These are phyloP conservation scores for Motacilla tschutschensis DNA, from an alignment of 2,113 vertebrate species.

Conservation along the genomic window DNA sequence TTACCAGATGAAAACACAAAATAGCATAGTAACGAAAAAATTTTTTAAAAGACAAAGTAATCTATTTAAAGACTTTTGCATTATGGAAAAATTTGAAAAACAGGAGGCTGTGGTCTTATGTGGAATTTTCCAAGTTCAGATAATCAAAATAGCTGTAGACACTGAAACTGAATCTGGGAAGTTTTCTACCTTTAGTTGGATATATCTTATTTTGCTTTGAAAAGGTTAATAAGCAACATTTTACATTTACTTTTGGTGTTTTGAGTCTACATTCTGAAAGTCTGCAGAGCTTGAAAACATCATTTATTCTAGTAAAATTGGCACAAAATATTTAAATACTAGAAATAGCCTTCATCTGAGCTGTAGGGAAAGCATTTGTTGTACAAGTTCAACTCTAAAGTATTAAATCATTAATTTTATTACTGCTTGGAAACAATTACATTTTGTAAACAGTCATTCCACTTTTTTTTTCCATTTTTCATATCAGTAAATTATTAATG, in stretches of 20 bases:
- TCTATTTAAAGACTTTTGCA: not conserved
- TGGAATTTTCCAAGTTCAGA: not conserved
- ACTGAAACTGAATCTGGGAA: not conserved
- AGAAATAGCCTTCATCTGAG: not conserved
- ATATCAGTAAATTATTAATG: conserved; percentile 25
- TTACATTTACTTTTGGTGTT: not conserved
- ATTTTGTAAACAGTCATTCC: not conserved
- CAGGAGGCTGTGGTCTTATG: not conserved
- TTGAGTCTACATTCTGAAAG: not conserved
- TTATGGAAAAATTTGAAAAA: not conserved
- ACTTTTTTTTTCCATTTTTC: not conserved
- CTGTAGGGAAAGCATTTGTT: not conserved
- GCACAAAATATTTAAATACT: not conserved
- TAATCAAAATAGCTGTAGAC: not conserved
- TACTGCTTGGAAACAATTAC: not conserved
- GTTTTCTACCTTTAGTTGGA: not conserved
- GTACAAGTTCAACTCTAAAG: not conserved
- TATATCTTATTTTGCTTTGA: not conserved
- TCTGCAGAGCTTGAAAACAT: not conserved
- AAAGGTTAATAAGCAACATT: not conserved
- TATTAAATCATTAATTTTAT: conserved; percentile 28
- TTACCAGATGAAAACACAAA: not conserved
- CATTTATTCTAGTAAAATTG: not conserved
- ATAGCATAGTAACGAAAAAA: not conserved
- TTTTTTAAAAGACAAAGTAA: not conserved